phyloP scores from a whole-genome alignment of 2,888 invertebrate genomes.

The Stratiomys singularior region DNA sequence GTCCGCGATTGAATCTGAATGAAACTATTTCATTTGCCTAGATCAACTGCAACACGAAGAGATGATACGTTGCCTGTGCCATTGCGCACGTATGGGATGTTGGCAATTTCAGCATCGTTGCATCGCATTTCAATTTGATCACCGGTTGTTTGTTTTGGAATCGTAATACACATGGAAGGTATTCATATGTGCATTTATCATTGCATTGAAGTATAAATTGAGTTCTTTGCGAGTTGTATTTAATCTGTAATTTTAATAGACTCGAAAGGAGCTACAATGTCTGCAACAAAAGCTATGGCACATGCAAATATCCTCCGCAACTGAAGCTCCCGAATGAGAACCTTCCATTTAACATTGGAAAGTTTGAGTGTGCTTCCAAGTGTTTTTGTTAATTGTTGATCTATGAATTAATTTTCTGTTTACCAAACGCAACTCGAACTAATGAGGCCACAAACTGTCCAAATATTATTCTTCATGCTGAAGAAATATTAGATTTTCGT shows the following conservation, averaged over 20 bases:
- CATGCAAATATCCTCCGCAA: too few relatives aligned
- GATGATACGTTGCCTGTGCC: background rate
- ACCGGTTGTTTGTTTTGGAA: background rate
- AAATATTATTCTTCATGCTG: too few relatives aligned
- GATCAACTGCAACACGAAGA: background rate
- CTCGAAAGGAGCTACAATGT: background rate
- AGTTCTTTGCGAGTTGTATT: background rate
- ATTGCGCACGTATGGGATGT: background rate
- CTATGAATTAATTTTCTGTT: too few relatives aligned
- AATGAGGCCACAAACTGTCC: too few relatives aligned
- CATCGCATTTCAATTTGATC: background rate
- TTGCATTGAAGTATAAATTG: background rate
- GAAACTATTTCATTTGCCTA: background rate
- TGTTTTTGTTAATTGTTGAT: background rate
- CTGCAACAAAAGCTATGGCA: background rate
- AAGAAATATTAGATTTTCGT: too few relatives aligned
- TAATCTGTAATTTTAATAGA: background rate
- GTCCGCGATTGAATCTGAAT: background rate
- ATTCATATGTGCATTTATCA: conserved; percentile 15
- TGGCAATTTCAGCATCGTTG: background rate
- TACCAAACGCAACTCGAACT: too few relatives aligned
- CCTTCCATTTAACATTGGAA: too few relatives aligned
- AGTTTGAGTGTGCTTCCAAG: background rate
- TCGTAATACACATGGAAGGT: background rate
- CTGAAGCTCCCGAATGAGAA: too few relatives aligned